These are phyloP conservation scores for Eleutherodactylus coqui DNA, from an alignment of 2,797 vertebrate genomes.

Conservation along the genomic window DNA sequence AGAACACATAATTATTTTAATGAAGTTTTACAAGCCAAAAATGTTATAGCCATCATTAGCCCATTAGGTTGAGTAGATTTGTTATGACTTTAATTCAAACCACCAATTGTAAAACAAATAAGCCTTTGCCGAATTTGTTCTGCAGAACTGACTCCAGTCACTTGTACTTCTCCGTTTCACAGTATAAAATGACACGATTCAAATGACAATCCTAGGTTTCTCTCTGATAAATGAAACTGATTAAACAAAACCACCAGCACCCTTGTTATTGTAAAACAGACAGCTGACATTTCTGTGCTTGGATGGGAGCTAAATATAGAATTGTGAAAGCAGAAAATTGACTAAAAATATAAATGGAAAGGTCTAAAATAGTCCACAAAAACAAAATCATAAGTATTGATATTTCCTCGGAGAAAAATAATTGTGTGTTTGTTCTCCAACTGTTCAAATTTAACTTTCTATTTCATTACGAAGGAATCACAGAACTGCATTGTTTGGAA, in stretches of 20 bases:
- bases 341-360: slow-evolving; percentile 41
- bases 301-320: slow-evolving; percentile 47
- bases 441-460: slow-evolving; percentile 4
- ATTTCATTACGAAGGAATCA: slow-evolving; percentile 5
- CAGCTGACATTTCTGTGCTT: slow-evolving; percentile 53
- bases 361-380: slow-evolving; percentile 36
- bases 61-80: slow-evolving; percentile 18
- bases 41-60: too few species aligned
- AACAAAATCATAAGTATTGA: slow-evolving; percentile 25
- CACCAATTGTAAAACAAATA: background rate
- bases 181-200: slow-evolving; percentile 24
- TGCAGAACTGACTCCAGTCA: slow-evolving; percentile 16
- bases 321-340: slow-evolving; percentile 28
- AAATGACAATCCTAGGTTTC: slow-evolving; percentile 55
- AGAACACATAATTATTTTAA: background rate
- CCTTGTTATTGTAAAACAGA: slow-evolving; percentile 38
- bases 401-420: slow-evolving; percentile 36
- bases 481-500: background rate
- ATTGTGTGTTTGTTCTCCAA: slow-evolving; percentile 12
- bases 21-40: too few species aligned
- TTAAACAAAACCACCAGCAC: slow-evolving; percentile 50
- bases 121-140: background rate
- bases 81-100: background rate
- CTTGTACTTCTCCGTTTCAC: slow-evolving; percentile 26
- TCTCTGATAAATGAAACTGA: slow-evolving; percentile 59